A percentile compares a stretch with the other conserved stretches of the same genome.
Conservation (phyloP, 2,113 vertebrate genomes). For the Jaculus jaculus region DNA sequence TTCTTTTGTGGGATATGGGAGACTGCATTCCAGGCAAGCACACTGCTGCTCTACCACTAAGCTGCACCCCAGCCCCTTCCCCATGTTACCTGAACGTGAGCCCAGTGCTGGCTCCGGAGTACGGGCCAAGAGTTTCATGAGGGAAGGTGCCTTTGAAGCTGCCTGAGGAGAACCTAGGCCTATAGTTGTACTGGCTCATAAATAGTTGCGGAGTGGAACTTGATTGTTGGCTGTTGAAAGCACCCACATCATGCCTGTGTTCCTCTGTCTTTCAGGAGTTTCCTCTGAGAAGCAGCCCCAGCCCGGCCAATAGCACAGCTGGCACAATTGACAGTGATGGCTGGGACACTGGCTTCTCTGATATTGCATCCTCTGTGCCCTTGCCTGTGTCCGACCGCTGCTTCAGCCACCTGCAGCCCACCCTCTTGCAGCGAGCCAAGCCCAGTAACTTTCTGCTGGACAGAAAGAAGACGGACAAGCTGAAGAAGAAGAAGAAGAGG, state of each 20-base stretch:
- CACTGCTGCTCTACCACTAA: background rate
- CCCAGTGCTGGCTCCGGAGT: background rate
- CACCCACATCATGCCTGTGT: fast-evolving
- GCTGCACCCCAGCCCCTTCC: too few relatives aligned
- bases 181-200: too few relatives aligned
- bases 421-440: constrained; percentile 86
- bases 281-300: constrained; percentile 92
- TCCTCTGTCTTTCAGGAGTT: constrained; percentile 86
- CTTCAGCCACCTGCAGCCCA: constrained; percentile 86
- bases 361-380: constrained; percentile 79
- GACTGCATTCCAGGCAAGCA: too few relatives aligned
- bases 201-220: background rate
- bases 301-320: constrained; percentile 96
- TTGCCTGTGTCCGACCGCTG: constrained; percentile 86
- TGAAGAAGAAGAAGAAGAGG: constrained; percentile 93
- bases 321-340: constrained; percentile 96
- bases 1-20: background rate
- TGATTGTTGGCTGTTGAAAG: too few relatives aligned
- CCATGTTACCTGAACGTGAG: too few relatives aligned
- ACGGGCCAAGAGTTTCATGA: background rate
- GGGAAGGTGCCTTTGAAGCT: background rate
- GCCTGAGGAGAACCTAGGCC: background rate
- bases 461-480: constrained; percentile 91
- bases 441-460: constrained; percentile 85
- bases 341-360: constrained; percentile 89